These are phyloP conservation scores for Peromyscus melanophrys DNA, from an alignment of 2,797 vertebrate species.

Conservation along the genomic window DNA sequence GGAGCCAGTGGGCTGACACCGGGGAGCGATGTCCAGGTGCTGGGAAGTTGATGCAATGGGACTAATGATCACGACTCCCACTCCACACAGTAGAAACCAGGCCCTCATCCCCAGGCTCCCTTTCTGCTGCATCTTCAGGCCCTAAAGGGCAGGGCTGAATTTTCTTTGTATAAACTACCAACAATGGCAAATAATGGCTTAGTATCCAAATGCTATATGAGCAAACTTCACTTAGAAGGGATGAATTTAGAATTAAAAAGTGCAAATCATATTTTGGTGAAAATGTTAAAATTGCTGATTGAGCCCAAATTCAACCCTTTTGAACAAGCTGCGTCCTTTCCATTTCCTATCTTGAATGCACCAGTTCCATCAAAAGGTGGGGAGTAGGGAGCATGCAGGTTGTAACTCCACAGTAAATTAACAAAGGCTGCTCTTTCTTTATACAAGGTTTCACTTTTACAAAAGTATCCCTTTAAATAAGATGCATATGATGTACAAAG, in stretches of 20 bases:
- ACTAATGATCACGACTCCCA: constrained; percentile 78
- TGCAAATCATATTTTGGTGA: constrained; percentile 88
- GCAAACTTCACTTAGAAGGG: constrained; percentile 87
- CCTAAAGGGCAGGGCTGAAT: constrained; percentile 86
- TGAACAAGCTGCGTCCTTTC: constrained; percentile 88
- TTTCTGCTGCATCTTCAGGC: constrained; percentile 86
- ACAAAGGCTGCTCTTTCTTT: constrained; percentile 93
- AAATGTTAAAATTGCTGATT: constrained; percentile 87
- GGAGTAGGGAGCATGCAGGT: constrained; percentile 91
- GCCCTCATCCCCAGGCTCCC: constrained; percentile 83
- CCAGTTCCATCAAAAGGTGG: constrained; percentile 88
- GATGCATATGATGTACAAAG: constrained; percentile 94
- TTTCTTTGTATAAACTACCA: constrained; percentile 87
- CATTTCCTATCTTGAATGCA: constrained; percentile 84
- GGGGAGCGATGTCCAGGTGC: constrained; percentile 82
- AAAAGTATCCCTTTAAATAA: constrained; percentile 95
- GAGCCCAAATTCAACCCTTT: constrained; percentile 89
- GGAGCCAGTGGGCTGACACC: constrained; percentile 84
- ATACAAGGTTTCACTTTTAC: constrained; percentile 95
- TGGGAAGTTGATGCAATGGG: constrained; percentile 83
- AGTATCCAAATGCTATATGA: constrained; percentile 90
- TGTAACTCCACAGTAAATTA: constrained; percentile 92
- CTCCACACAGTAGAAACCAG: constrained; percentile 76
- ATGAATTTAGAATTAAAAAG: constrained; percentile 88
- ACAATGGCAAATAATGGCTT: constrained; percentile 91